Percentiles rank a stretch among this genome's conserved stretches.
phyloP scores from a whole-genome alignment of 2,888 invertebrate genomes.

The Nymphalis c-album region DNA sequence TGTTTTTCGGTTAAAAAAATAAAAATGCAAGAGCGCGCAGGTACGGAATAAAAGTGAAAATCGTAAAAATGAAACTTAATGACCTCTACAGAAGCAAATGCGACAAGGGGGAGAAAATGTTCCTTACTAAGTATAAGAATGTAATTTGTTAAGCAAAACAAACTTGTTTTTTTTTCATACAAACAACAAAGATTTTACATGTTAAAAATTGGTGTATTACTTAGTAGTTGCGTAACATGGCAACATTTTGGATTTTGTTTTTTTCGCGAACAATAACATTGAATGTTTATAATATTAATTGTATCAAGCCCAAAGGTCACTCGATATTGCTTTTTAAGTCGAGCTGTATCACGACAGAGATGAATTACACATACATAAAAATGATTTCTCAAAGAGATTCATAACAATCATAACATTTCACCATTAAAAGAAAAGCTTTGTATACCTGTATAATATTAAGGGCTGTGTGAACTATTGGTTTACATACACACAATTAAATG shows the following conservation, averaged over 20 bases:
- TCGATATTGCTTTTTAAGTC: neutral
- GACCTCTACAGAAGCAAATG: slow-evolving; percentile 22
- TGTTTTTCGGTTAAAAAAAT: slow-evolving; percentile 25
- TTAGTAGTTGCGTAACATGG: neutral
- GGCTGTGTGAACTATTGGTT: too few species aligned
- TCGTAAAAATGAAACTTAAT: slow-evolving; percentile 34
- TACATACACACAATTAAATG: too few species aligned
- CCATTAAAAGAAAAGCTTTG: too few species aligned
- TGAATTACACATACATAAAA: neutral
- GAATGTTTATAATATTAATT: neutral
- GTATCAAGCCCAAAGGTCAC: slow-evolving; percentile 1
- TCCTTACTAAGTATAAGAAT: slow-evolving; percentile 17
- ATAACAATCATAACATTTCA: too few species aligned
- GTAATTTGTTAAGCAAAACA: slow-evolving; percentile 25
- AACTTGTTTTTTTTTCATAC: slow-evolving; percentile 6
- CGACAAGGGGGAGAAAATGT: slow-evolving; percentile 18
- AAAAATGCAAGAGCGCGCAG: slow-evolving; percentile 19
- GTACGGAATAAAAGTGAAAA: slow-evolving; percentile 26
- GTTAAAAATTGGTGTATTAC: slow-evolving; percentile 4
- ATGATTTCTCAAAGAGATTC: too few species aligned
- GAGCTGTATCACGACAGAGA: neutral
- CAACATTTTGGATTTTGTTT: neutral
- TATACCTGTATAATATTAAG: too few species aligned
- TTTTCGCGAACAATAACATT: too few species aligned
- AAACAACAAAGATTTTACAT: slow-evolving; percentile 3